Base-by-base conservation (phyloP, 1,140 invertebrate genomes). In the Eriocheir sinensis region DNA sequence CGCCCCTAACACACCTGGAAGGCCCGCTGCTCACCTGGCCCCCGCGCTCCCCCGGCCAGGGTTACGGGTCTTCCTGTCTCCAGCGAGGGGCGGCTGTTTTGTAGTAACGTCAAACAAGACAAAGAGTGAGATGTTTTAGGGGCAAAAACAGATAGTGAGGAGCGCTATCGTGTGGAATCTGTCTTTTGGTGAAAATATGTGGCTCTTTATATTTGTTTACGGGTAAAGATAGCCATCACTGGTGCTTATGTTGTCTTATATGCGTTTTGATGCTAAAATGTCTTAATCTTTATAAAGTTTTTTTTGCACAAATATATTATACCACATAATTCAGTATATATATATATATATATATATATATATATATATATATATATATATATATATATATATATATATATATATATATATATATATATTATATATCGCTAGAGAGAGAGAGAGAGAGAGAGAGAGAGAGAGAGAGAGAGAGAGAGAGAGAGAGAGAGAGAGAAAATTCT, bases 331-430 rank as follows among this genome's bases (percentile, higher is more conserved):
- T n/a, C n/a, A 38, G 40, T 30, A 86, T 86, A 86, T 34, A 86
- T 86, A 36, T 34, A 86, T 86, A 38, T 86, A 85, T 34, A 34
- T 86, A 86, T 86, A 86, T 34, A 36, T 36, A 86, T 86, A 86
- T 86, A 38, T 0, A 86, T 86, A 86, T 38, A 86, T 0, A 48
- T 48, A 48, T 6, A 48, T 48, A 48, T 6, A 48, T 48, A 48
- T 6, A 48, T 48, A 48, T 6, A 48, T 48, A 48, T 6, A 48
- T 48, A 48, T 6, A 48, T 48, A 48, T 6, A 48, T 48, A 48
- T 48, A 48, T 48, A 48, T 48, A 48, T 48, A 48, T 48, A 48
- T 48, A 48, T 48, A 48, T 48, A 48, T 48, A 48, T 48, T n/a
- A n/a, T n/a, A n/a, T n/a, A n/a, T n/a, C n/a, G n/a, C n/a, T n/a